Evolutionary conservation across 2,113 vertebrate species (phyloP).

Genomic region (Synodontis membranacea): DNA sequence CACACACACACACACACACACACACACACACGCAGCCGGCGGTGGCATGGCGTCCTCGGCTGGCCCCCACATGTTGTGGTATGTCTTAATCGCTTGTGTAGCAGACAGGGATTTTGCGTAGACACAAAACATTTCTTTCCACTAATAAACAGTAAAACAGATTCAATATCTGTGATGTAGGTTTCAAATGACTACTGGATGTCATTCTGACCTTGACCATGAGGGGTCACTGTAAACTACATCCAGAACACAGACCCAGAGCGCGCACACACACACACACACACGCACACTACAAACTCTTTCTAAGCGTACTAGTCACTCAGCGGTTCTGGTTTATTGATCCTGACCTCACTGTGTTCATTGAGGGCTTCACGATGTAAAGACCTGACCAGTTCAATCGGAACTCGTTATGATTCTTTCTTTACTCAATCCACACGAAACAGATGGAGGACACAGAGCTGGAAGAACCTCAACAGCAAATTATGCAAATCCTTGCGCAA

Average conservation of each 20-base stretch:
- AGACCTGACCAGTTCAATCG: too few species aligned
- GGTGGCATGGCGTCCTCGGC: background rate
- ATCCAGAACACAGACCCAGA: constrained; percentile 1
- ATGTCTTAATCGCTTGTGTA: background rate
- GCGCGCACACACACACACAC: background rate
- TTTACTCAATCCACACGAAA: background rate
- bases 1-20: background rate
- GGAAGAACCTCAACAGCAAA: background rate
- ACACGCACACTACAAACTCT: background rate
- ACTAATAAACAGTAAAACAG: background rate
- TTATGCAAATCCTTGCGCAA: background rate
- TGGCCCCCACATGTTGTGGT: constrained; percentile 14
- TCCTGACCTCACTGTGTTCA: background rate
- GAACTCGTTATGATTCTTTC: background rate
- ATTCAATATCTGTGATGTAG: background rate
- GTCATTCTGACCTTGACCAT: constrained; percentile 17
- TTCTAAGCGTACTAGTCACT: background rate
- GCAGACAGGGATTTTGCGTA: background rate
- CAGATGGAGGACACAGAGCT: background rate
- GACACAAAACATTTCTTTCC: background rate
- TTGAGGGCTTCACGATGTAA: background rate
- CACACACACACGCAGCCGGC: background rate
- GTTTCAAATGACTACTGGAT: background rate
- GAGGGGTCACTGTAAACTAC: constrained; percentile 37
- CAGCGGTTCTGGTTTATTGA: background rate